A percentile compares a stretch with the other conserved stretches of the same genome.
phyloP scores from a whole-genome alignment of 2,113 vertebrate genomes.

The Hemicordylus capensis region DNA sequence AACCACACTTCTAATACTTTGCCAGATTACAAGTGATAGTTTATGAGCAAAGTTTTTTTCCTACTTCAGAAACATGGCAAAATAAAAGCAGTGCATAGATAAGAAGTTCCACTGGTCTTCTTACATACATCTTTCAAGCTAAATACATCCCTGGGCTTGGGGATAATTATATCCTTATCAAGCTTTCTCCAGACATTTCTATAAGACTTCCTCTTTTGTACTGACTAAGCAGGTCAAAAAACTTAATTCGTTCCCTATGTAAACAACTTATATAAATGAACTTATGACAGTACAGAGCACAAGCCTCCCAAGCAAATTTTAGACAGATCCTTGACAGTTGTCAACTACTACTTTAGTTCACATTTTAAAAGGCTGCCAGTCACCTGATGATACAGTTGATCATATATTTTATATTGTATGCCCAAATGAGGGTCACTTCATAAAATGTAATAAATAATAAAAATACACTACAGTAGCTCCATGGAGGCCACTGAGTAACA shows the following conservation, averaged over 20 bases:
- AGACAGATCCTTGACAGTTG: background rate
- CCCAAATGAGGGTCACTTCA: background rate
- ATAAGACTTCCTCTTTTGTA: conserved; percentile 4
- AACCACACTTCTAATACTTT: background rate
- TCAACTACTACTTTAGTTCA: background rate
- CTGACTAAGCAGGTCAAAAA: conserved; percentile 1
- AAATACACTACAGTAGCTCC: background rate
- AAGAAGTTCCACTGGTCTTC: background rate
- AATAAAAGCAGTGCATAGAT: background rate
- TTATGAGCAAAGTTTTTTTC: background rate
- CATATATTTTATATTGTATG: background rate
- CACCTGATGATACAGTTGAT: background rate
- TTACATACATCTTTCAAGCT: background rate
- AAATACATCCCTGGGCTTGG: background rate
- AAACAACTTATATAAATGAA: background rate
- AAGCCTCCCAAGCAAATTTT: background rate
- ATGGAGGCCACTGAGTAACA: background rate
- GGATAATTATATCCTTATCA: background rate
- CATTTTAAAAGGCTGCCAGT: background rate
- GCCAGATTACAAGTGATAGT: background rate
- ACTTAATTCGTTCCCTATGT: conserved; percentile 4
- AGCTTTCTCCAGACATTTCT: conserved; percentile 24
- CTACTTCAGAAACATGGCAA: background rate
- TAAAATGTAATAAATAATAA: no score
- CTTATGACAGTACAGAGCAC: background rate